Conservation (phyloP, 2,797 vertebrate species). For the Onychomys leucogaster region DNA sequence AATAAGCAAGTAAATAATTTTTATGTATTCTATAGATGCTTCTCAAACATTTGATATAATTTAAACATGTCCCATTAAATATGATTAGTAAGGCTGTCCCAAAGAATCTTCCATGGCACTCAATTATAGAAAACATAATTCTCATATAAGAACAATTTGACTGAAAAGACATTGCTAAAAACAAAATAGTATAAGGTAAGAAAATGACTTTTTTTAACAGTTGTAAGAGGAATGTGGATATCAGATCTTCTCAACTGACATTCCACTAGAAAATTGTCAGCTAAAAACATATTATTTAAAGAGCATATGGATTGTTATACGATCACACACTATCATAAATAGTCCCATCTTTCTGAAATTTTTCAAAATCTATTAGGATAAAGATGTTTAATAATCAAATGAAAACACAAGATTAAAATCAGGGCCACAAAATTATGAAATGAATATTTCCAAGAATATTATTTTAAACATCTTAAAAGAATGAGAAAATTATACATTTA, state of each 20-base stretch:
- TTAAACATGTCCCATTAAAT: slow-evolving; percentile 50
- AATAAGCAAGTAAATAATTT: background rate
- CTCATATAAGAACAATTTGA: slow-evolving; percentile 40
- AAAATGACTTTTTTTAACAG: slow-evolving; percentile 52
- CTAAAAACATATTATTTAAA: slow-evolving; percentile 25
- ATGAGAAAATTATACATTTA: slow-evolving; percentile 49
- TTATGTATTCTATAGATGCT: background rate
- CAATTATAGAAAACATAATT: slow-evolving; percentile 38
- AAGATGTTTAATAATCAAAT: slow-evolving; percentile 41
- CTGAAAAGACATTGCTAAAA: slow-evolving; percentile 37
- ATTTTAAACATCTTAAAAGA: slow-evolving; percentile 69
- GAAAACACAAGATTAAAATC: slow-evolving; percentile 17
- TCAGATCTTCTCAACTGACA: slow-evolving; percentile 14
- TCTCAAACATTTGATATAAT: slow-evolving; percentile 22
- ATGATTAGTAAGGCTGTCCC: background rate
- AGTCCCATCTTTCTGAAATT: slow-evolving; percentile 43
- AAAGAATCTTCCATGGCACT: slow-evolving; percentile 21
- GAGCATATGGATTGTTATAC: slow-evolving; percentile 19
- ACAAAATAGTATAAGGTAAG: slow-evolving; percentile 43
- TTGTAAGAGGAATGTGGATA: slow-evolving; percentile 20
- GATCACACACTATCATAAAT: background rate
- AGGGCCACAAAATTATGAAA: slow-evolving; percentile 32
- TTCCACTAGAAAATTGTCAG: slow-evolving; percentile 22
- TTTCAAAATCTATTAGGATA: slow-evolving; percentile 51
- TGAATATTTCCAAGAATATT: slow-evolving; percentile 48